Percentiles rank a stretch among this genome's conserved stretches.
These are phyloP conservation scores for Pachycephus smyrnensis DNA, from an alignment of 2,888 invertebrate genomes.

Conservation along the genomic window DNA sequence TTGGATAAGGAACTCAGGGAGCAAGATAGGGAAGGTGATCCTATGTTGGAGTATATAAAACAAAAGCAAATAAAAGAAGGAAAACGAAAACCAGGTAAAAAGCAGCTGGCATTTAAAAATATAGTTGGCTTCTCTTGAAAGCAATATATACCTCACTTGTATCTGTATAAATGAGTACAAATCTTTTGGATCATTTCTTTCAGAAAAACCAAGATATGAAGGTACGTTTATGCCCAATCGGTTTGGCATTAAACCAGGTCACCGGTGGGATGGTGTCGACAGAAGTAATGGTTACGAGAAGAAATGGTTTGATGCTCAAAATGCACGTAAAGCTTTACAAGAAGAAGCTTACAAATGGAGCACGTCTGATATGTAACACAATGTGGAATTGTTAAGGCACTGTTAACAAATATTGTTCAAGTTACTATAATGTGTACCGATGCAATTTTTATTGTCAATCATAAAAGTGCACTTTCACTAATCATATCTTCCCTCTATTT, in stretches of 20 bases:
- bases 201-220: conserved; percentile 80
- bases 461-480: background rate
- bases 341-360: conserved; percentile 96
- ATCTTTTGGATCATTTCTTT: conserved; percentile 29
- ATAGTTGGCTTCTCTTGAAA: conserved; percentile 7
- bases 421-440: background rate
- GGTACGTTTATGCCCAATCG: conserved; percentile 93
- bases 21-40: conserved; percentile 88
- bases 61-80: conserved; percentile 76
- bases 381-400: background rate
- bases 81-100: conserved; percentile 68
- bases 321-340: conserved; percentile 78
- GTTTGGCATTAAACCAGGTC: conserved; percentile 91
- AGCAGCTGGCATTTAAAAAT: background rate
- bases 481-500: background rate
- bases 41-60: conserved; percentile 90
- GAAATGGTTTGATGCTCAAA: conserved; percentile 84
- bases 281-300: conserved; percentile 96
- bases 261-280: conserved; percentile 99
- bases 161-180: background rate
- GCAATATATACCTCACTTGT: conserved; percentile 16
- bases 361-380: conserved; percentile 87
- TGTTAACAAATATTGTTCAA: background rate
- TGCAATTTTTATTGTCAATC: background rate
- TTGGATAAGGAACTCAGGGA: conserved; percentile 82